phyloP scores from a whole-genome alignment of 2,888 invertebrate genomes.

The Tethea ocularis region DNA sequence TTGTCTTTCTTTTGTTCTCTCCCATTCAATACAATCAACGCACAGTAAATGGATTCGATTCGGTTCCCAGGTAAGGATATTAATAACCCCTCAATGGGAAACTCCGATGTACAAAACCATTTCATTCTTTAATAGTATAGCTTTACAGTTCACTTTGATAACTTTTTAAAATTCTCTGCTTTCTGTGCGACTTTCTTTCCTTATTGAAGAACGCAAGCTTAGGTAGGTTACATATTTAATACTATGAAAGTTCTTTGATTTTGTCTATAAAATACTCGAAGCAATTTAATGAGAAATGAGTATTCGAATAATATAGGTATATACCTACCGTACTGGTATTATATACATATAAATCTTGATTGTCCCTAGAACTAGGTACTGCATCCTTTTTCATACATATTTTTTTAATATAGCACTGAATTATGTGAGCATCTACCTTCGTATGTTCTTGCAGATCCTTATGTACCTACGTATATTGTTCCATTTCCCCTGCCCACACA shows the following conservation, averaged over 20 bases:
- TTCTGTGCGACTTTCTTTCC: slow-evolving; percentile 25
- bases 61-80: background rate
- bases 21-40: background rate
- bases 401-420: background rate
- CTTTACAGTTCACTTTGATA: slow-evolving; percentile 36
- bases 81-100: background rate
- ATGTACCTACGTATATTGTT: slow-evolving; percentile 1
- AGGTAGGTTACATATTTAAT: background rate
- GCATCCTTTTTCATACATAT: background rate
- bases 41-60: background rate
- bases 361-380: background rate
- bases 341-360: background rate
- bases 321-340: too few species aligned
- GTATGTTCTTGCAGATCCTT: background rate
- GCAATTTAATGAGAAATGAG: background rate
- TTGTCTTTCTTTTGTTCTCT: slow-evolving; percentile 2
- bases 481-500: slow-evolving; percentile 18
- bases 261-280: background rate
- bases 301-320: background rate
- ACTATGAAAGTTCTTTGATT: background rate
- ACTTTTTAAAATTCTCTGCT: slow-evolving; percentile 38
- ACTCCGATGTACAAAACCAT: slow-evolving; percentile 17
- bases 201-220: slow-evolving; percentile 29
- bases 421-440: background rate
- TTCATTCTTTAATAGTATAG: slow-evolving; percentile 45